Evolutionary conservation across 2,797 vertebrate genomes (phyloP), one percentile per base, ranked within the genome.

Genomic region (Delichon dasypus): DNA sequence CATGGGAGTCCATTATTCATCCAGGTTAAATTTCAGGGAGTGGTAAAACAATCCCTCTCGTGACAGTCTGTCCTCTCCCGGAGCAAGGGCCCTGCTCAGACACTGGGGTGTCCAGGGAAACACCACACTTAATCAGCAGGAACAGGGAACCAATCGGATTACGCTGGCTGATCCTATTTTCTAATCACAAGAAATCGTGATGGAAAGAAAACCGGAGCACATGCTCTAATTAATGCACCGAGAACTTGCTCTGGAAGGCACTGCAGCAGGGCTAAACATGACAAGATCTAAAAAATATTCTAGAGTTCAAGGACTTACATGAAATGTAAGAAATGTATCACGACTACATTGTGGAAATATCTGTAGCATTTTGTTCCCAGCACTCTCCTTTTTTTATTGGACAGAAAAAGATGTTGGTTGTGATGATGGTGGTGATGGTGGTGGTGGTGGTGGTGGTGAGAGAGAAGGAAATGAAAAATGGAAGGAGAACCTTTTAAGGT

Each of bases 21-120:
- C 30, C 47, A 84, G 88, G 27, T 85, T 94, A 50, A 65, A 81
- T 86, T 91, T 93, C 86, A 93, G 77, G 30, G 80, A 86, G 22
- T 65, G 51, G 48, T 73, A 78, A 84, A 90, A 47, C 54, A 86
- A 62, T 70, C 32, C 57, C 50, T 88, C 38, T 66, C 14, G 6
- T 50, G 60, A 60, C 54, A 61, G 21, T 38, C 32, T 86, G 42
- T 70, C 42, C 21, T 78, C 8, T 89, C 47, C 51, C 67, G 74
- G 40, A 93, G 50, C 11, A 57, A 79, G 51, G 47, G 91, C 13
- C 36, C 47, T 83, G 42, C 58, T 64, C 50, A 88, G 76, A 21
- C 72, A 51, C 16, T 26, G 30, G 70, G 58, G 58, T 78, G 50
- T 53, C 67, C 70, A 66, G 47, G 82, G 81, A 79, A 94, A 71